Evolutionary conservation across 2,888 invertebrate genomes (phyloP), one percentile per base, ranked within the genome.

Genomic region (Rhyacophila evoluta): DNA sequence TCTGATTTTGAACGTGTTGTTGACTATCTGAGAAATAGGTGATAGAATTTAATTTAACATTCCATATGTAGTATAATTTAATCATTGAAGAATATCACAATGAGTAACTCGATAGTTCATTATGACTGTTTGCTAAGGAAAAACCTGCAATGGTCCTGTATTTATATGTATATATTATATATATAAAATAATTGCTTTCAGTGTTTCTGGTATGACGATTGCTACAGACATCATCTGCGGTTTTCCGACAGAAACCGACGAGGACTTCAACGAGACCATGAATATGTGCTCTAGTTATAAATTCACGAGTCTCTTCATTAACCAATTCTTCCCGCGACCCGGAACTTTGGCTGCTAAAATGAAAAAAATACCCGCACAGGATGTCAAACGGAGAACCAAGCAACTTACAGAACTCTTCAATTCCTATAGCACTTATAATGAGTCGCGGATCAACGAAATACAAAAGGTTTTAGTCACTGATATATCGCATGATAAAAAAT

Each of bases 181-280:
- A n/a, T n/a, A 33, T 67, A 12, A 29, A 19, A 1, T 28, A 4
- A 67, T 67, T 37, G 25, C 5, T 83, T 83, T 74, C 86, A 96
- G 96, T 82, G 97, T 99, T 0, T 93, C 95, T 0, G 96, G 95
- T 1, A 91, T 98, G 73, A 98, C 97, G 11, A 96, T 99, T 84
- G 98, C 98, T 0, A 99, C 99, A 0, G 99, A 99, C 86, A 95
- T 99, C 69, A 99, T 99, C 84, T 98, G 98, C 86, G 99, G 99
- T 0, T 99, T 99, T 87, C 99, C 99, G 0, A 97, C 97, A 0
- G 99, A 99, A 89, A 97, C 96, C 0, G 95, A 94, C 69, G 86
- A 88, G 10, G 96, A 99, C 87, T 99, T 99, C 87, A 92, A 94
- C 71, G 94, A 96, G 81, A 98, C 98, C 0, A 88, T 98, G 90